Base-by-base conservation (phyloP, 2,888 invertebrate genomes). In the Agrilus mali region DNA sequence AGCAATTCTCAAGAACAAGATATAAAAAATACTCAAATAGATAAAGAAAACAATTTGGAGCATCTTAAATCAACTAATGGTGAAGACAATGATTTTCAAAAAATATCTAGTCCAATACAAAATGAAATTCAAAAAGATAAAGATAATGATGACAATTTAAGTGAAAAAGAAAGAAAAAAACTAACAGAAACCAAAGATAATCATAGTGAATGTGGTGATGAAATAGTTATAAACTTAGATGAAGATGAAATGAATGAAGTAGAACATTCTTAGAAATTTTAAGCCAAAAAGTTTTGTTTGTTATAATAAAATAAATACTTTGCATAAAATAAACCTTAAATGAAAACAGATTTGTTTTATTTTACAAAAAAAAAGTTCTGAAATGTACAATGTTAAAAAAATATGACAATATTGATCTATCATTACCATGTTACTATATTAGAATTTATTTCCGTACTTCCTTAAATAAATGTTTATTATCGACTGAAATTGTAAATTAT, bases 161-260 rank as follows among this genome's bases (percentile, higher is more conserved):
- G 31, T 13, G 5, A 15, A 36, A 16, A 22, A 6, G 16, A 6
- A 12, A 27, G 31, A 14, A 31, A 2, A n/a, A 35, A 43, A 16
- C 34, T 32, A 3, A 40, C 31, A 41, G 31, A 15, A 20, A 33
- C 14, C 15, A 32, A 12, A 43, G 37, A 15, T 17, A 38, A 35
- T 38, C 38, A 43, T 16, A 40, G 41, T 47, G 45, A 47, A 42
- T 47, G 48, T 40, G 47, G 47, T 38, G 47, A 53, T 43, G 51
- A 48, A 48, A 53, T 52, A 47, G 54, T 56, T 20, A 54, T 56
- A 16, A 50, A 50, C 38, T 48, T 55, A 41, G 55, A 55, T 44
- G 48, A 51, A 42, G 54, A 52, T 37, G 56, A 56, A 48, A 53
- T 56, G 41, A 53, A 55, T 31, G 45, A 38, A 33, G 43, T 47